Evolutionary conservation across 30 jellyfish, hydroid and myxozoan genomes (phyloP).

Genomic region (Aurelia sp.): DNA sequence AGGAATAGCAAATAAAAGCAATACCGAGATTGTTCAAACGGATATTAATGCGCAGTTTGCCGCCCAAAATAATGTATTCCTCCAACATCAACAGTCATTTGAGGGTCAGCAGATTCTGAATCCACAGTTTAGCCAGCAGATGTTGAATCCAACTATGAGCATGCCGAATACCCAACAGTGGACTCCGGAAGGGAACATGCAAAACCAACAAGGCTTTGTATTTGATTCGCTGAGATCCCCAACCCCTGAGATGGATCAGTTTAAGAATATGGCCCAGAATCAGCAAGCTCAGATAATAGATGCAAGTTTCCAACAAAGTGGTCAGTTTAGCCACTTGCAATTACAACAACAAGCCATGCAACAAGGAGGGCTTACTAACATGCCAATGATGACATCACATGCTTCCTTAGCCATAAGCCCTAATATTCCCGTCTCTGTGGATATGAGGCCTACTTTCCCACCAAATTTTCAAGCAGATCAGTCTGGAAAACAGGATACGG

Average conservation of each 20-base stretch:
- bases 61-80: constrained; percentile 1
- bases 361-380: not conserved
- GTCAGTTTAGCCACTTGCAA: constrained; percentile 6
- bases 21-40: not conserved
- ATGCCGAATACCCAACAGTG: constrained; percentile 34
- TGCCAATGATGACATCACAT: not conserved
- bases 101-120: constrained; percentile 15
- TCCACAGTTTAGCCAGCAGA: constrained; percentile 9
- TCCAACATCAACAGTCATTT: constrained; percentile 36
- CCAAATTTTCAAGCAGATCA: constrained; percentile 6
- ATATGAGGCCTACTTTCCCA: not conserved
- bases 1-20: not conserved
- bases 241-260: constrained; percentile 88
- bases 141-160: not conserved
- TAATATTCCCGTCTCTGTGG: constrained; percentile 29
- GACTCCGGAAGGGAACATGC: constrained; percentile 42
- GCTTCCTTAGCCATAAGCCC: constrained; percentile 2
- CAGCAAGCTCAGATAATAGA: not conserved
- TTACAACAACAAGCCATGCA: not conserved
- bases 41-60: constrained; percentile 1
- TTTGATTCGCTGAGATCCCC: constrained; percentile 82
- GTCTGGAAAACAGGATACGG: not conserved
- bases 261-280: not conserved
- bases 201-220: constrained; percentile 49
- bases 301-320: constrained; percentile 21